phyloP scores from a whole-genome alignment of 2,113 vertebrate genomes.

The Chionomys nivalis region DNA sequence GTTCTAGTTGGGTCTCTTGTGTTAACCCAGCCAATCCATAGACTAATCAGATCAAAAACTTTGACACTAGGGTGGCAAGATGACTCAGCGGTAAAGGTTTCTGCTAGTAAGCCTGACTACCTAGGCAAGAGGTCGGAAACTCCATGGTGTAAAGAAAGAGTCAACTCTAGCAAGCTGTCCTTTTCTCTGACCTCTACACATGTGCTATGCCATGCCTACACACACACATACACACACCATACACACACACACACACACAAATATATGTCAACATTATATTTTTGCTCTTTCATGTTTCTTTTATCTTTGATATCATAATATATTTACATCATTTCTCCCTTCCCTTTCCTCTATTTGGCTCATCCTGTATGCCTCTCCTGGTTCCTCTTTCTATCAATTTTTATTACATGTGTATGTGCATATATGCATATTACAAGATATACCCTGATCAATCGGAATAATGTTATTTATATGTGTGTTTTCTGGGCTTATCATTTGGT shows the following conservation, averaged over 20 bases:
- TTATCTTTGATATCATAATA: not conserved
- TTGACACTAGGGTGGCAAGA: not conserved
- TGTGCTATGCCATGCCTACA: not conserved
- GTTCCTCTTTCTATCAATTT: not conserved
- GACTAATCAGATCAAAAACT: not conserved
- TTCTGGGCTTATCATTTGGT: not conserved
- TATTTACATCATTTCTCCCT: not conserved
- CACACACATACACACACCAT: not conserved
- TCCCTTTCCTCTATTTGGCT: not conserved
- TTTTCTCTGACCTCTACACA: not conserved
- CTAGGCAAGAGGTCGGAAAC: not conserved
- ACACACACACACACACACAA: not conserved
- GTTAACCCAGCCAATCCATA: not conserved
- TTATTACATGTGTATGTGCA: not conserved
- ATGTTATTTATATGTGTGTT: not conserved
- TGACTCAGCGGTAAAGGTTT: not conserved
- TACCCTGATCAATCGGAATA: not conserved
- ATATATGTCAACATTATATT: not conserved
- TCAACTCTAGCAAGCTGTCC: not conserved
- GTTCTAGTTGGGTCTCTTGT: not conserved
- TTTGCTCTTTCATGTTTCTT: not conserved
- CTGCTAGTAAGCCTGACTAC: not conserved
- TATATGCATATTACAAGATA: not conserved
- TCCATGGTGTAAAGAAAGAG: not conserved
- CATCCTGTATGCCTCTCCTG: not conserved